phyloP scores from a whole-genome alignment of 1,140 invertebrate genomes.

The Bombus picipes region DNA sequence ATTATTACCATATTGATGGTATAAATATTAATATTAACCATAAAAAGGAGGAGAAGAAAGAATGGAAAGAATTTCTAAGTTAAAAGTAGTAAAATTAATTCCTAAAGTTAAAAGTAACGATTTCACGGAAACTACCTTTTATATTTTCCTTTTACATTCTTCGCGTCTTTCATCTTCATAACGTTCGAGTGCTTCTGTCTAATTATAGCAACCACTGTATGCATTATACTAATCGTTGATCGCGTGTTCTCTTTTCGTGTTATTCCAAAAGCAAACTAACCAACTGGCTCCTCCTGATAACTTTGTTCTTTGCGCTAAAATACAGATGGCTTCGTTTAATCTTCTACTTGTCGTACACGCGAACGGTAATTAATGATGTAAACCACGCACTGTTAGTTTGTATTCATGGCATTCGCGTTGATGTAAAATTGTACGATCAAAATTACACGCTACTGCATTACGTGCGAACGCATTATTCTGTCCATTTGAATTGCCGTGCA shows the following conservation, averaged over 20 bases:
- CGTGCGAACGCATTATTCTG: background rate
- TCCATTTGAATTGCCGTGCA: background rate
- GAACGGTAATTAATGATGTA: background rate
- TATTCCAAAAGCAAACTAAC: background rate
- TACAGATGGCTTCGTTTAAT: background rate
- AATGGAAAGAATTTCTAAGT: background rate
- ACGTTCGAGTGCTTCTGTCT: background rate
- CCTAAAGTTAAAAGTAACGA: background rate
- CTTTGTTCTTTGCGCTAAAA: background rate
- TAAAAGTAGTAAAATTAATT: background rate
- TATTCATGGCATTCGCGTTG: background rate
- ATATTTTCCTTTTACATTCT: background rate
- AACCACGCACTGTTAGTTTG: background rate
- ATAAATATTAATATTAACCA: background rate
- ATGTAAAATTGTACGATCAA: background rate
- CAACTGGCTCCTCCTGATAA: background rate
- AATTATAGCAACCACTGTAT: background rate
- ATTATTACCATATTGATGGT: background rate
- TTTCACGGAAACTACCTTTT: background rate
- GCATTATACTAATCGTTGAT: constrained; percentile 7
- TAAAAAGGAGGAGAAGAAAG: background rate
- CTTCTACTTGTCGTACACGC: background rate
- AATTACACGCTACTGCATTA: background rate
- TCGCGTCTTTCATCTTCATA: background rate
- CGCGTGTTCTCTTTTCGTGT: background rate